Percentiles rank a stretch among this genome's conserved stretches.
Evolutionary conservation across 2,888 invertebrate species (phyloP).

Genomic region (Pteria penguin): DNA sequence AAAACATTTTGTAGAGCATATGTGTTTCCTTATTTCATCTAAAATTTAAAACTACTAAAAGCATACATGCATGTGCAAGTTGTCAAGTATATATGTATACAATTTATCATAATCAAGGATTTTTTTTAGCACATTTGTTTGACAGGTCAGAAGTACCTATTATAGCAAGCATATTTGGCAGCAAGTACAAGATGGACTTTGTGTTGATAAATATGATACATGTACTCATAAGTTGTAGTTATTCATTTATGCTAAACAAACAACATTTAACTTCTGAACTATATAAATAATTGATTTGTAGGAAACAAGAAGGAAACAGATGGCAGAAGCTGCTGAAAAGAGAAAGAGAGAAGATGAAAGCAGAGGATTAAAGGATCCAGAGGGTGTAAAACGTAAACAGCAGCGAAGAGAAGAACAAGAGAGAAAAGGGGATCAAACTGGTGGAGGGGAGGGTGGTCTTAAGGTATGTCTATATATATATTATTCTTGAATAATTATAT

Average conservation of each 20-base stretch:
- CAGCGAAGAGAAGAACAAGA: slow-evolving; percentile 54
- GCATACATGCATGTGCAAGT: no score
- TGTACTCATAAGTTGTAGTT: not conserved
- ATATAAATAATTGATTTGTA: slow-evolving; percentile 1
- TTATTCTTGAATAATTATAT: no score
- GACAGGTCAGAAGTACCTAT: no score
- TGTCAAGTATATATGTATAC: no score
- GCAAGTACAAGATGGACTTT: not conserved
- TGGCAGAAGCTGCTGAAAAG: slow-evolving; percentile 56
- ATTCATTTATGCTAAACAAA: not conserved
- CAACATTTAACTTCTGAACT: not conserved
- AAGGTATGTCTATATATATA: no score
- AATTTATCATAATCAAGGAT: no score
- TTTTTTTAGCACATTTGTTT: no score
- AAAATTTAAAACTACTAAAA: no score
- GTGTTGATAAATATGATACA: not conserved
- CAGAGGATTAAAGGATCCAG: slow-evolving; percentile 59
- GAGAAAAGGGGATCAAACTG: slow-evolving; percentile 43
- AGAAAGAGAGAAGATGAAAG: slow-evolving; percentile 47
- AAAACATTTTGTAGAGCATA: no score
- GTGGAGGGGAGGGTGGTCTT: slow-evolving; percentile 38
- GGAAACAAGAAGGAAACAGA: slow-evolving; percentile 54
- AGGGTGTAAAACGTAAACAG: slow-evolving; percentile 57
- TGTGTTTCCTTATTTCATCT: no score
- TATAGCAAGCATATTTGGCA: not conserved